Base-by-base conservation (phyloP, 2,113 vertebrate genomes). In the Dendropsophus ebraccatus region DNA sequence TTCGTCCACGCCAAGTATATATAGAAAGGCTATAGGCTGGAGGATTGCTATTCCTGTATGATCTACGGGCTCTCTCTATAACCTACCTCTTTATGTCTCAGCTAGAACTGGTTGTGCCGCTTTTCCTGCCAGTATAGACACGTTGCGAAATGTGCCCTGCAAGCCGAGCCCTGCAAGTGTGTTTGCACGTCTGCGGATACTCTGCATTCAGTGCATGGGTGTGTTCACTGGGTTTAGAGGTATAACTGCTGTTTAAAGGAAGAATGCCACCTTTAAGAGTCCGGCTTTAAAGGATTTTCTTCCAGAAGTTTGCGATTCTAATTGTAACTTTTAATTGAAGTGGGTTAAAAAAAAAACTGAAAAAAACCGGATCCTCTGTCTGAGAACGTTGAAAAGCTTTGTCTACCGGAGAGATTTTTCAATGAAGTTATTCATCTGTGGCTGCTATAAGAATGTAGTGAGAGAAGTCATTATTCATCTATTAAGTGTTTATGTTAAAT, bases 71-170 rank as follows among this genome's bases (percentile, higher is more conserved):
- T 74, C 4, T 67, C 13, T 67, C 32, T 3, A 9, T 65, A 67
- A 19, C 30, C 28, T 32, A 67, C 16, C 4, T 65, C 32, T 41
- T 23, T 19, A 83, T 88, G 77, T 82, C 85, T 84, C 87, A 8
- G 87, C 10, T 2, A 73, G 88, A 93, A 91, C 92, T 90, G 89
- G 90, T 93, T 93, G 89, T 92, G 90, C 93, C 81, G 5, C 91
- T 93, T 92, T 81, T 62, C 49, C 11, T 87, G 92, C 93, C 90
- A 91, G 75, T 88, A 19, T 81, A 69, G 75, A 81, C 81, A 5
- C 75, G 79, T 75, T 89, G 17, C 78, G 87, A 79, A 89, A 52
- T 7, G 90, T 84, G 30, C 32, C 25, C 25, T 65, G 30, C 28
- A 56, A 54, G 49, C 76, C 12, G 52, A 67, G 23, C 50, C 45